Conservation (phyloP, 1,140 invertebrate species). For the Radopholus similis region DNA sequence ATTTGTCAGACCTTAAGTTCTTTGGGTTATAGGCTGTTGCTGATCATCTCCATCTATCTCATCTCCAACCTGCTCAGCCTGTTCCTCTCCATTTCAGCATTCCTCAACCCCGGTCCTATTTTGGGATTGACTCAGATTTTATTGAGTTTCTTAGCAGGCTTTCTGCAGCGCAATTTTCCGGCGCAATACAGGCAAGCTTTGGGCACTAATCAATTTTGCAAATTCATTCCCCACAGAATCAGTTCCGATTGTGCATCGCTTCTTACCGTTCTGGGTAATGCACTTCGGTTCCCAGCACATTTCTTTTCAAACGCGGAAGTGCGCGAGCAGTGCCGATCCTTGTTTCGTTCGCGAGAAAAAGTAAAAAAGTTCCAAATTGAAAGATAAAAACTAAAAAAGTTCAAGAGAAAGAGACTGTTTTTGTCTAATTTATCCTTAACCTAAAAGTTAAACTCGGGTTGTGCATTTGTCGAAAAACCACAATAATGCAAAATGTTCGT, state of each 20-base stretch:
- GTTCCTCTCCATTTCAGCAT: slow-evolving; percentile 50
- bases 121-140: not conserved
- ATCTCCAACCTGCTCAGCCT: slow-evolving; percentile 52
- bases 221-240: slow-evolving; percentile 14
- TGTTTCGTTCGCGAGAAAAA: slow-evolving; percentile 8
- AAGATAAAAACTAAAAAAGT: not conserved
- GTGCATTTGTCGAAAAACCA: no score
- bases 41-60: slow-evolving; percentile 56
- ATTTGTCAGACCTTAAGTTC: no score
- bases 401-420: not conserved
- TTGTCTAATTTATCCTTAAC: not conserved
- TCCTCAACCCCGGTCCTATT: slow-evolving; percentile 44
- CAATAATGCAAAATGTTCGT: no score
- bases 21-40: no score
- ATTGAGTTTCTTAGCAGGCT: slow-evolving; percentile 28
- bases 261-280: slow-evolving; percentile 54
- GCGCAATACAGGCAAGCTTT: slow-evolving; percentile 27
- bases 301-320: slow-evolving; percentile 51
- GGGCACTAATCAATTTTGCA: not conserved
- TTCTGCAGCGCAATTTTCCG: slow-evolving; percentile 47
- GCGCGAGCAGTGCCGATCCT: slow-evolving; percentile 34
- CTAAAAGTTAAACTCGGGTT: not conserved
- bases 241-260: slow-evolving; percentile 43
- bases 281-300: slow-evolving; percentile 54
- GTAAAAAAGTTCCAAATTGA: not conserved